These are phyloP conservation scores for Acanthis flammea DNA, from an alignment of 2,797 vertebrate genomes.

Conservation along the genomic window DNA sequence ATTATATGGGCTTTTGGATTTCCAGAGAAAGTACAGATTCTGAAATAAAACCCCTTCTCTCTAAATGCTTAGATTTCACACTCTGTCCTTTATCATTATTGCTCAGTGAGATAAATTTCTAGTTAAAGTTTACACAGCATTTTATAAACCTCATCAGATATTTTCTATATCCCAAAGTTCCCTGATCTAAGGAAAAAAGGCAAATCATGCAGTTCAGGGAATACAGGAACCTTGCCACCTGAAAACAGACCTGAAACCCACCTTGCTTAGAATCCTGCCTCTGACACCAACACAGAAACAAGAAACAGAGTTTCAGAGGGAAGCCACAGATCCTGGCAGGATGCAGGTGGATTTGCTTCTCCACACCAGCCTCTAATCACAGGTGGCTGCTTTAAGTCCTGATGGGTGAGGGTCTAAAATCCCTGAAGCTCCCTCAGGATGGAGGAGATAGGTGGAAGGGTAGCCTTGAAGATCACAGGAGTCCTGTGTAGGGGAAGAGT, in stretches of 20 bases:
- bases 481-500: background rate
- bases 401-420: background rate
- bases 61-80: background rate
- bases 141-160: background rate
- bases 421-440: fast-evolving
- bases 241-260: background rate
- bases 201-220: background rate
- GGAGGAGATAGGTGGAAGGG: background rate
- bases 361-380: background rate
- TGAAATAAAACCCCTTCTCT: background rate
- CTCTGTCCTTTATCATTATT: background rate
- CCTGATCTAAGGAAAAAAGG: background rate
- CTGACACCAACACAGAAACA: fast-evolving
- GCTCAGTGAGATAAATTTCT: background rate
- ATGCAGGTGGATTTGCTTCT: background rate
- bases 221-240: background rate
- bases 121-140: background rate
- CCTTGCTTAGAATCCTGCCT: background rate
- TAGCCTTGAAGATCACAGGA: background rate
- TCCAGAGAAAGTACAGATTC: background rate
- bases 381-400: background rate
- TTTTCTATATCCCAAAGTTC: background rate
- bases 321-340: background rate
- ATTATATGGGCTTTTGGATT: background rate
- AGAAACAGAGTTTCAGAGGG: background rate